Conservation (phyloP, 2,888 invertebrate genomes). For the Hirtodrosophila histrioides region DNA sequence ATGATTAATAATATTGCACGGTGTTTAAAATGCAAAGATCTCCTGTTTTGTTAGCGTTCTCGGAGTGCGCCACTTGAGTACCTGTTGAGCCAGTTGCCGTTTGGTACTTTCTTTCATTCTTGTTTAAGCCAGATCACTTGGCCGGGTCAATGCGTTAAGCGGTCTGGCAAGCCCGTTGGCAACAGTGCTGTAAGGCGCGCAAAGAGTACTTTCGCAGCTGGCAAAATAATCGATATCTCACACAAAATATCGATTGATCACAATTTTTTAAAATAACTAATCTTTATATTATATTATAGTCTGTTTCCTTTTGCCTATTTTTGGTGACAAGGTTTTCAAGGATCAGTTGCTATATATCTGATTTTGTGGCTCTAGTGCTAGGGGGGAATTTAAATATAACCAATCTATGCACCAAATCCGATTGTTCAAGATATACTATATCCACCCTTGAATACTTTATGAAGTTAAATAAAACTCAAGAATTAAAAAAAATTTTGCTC, state of each 20-base stretch:
- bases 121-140: slow-evolving; percentile 35
- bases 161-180: slow-evolving; percentile 19
- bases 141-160: slow-evolving; percentile 5
- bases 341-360: no score
- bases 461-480: background rate
- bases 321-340: no score
- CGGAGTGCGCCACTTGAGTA: slow-evolving; percentile 16
- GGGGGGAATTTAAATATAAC: no score
- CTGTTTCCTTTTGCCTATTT: no score
- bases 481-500: background rate
- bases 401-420: no score
- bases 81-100: slow-evolving; percentile 19
- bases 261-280: no score
- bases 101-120: slow-evolving; percentile 29
- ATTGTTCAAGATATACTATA: no score
- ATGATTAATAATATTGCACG: slow-evolving; percentile 8
- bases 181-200: slow-evolving; percentile 8
- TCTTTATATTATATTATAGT: no score
- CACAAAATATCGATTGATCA: no score
- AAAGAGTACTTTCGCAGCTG: background rate
- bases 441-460: no score
- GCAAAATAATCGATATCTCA: no score
- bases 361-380: no score
- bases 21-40: background rate
- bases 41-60: slow-evolving; percentile 13